Evolutionary conservation across 2,888 invertebrate species (phyloP).

Genomic region (Aelia acuminata): DNA sequence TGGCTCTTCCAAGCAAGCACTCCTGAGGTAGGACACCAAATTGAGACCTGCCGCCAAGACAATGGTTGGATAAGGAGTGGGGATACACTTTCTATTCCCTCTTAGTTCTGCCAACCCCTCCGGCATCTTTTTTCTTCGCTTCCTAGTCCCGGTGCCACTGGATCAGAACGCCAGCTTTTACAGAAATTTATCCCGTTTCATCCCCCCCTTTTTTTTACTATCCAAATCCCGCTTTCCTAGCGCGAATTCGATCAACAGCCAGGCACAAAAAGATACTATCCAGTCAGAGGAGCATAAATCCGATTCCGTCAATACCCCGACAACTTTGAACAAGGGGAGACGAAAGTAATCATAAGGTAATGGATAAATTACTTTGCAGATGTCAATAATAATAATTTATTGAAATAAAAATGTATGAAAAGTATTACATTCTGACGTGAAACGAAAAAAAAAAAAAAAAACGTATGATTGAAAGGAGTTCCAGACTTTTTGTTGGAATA

Average conservation of each 20-base stretch:
- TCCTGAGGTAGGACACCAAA: constrained; percentile 43
- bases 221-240: constrained; percentile 30
- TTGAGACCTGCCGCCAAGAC: constrained; percentile 46
- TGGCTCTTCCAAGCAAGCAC: constrained; percentile 48
- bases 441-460: too few relatives aligned
- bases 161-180: constrained; percentile 62
- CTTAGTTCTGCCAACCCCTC: constrained; percentile 64
- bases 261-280: not conserved
- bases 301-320: constrained; percentile 11
- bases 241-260: not conserved
- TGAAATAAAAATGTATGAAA: too few relatives aligned
- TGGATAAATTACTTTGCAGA: too few relatives aligned
- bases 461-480: too few relatives aligned
- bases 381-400: too few relatives aligned
- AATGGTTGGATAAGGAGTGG: constrained; percentile 57
- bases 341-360: not conserved
- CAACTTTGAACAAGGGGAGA: not conserved
- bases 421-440: too few relatives aligned
- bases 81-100: constrained; percentile 63
- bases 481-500: too few relatives aligned
- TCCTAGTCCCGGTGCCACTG: constrained; percentile 60
- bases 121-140: constrained; percentile 61
- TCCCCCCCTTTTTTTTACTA: not conserved
- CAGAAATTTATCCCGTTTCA: constrained; percentile 12
- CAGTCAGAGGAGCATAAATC: constrained; percentile 49